Evolutionary conservation across 1,140 invertebrate genomes (phyloP), one percentile per base, ranked within the genome.

Genomic region (Rhopalosiphum maidis): DNA sequence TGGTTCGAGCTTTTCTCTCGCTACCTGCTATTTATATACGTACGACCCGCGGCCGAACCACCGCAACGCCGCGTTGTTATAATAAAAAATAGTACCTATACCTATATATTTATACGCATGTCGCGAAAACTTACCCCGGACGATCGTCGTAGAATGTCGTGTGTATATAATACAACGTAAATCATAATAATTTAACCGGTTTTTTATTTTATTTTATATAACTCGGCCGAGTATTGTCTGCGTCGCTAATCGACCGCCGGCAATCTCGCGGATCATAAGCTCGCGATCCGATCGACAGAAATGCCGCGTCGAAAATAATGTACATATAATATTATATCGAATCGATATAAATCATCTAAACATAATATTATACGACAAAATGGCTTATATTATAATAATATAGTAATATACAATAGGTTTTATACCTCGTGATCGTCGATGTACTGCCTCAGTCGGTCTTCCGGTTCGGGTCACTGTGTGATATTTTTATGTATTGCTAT

Each of bases 161-260:
- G 30, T 11, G 55, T 60, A 9, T 8, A 60, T 0, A 54, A 55
- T 25, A 30, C 60, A 35, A 18, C 30, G n/a, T 77, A 77, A n/a
- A 77, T 77, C 30, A 77, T 77, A 77, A 77, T 77, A 77, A 77
- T 77, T 77, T 35, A 77, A 77, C n/a, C 60, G 60, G n/a, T 77
- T 77, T 35, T n/a, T 35, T n/a, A 30, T 68, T 68, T 18, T 46
- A 9, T 46, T 46, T 15, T 1, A 46, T 8, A 46, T 35, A n/a
- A n/a, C n/a, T n/a, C 60, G 60, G n/a, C 15, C 41, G 41, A 41
- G 30, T 77, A 77, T 77, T 77, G 60, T 77, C 60, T 35, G 60
- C 60, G 30, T n/a, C 60, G 4, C 60, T 77, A 77, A 77, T 77
- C 60, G 60, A 77, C 60, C n/a, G 60, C 60, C 60, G n/a, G 60